These are phyloP conservation scores for Nineta flava DNA, from an alignment of 2,888 invertebrate species.

Conservation along the genomic window DNA sequence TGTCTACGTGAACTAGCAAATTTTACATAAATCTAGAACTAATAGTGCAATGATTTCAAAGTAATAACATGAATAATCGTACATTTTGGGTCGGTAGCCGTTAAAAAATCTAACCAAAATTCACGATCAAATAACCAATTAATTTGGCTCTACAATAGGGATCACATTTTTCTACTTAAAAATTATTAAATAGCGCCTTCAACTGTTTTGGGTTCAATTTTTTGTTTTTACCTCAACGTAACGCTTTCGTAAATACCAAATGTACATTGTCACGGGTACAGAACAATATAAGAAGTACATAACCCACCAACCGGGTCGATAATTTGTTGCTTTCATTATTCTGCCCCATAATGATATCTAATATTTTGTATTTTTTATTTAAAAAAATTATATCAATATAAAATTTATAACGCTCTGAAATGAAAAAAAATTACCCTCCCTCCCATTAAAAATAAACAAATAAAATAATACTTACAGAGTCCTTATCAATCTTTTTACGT, in stretches of 20 bases:
- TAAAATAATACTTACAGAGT: constrained; percentile 47
- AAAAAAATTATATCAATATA: no score
- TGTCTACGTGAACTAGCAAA: background rate
- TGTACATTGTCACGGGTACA: constrained; percentile 52
- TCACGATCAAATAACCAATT: no score
- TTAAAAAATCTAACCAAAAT: background rate
- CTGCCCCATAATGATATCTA: constrained; percentile 58
- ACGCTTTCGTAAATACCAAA: constrained; percentile 48
- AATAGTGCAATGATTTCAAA: no score
- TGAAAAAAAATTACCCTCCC: no score
- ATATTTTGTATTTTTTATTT: background rate
- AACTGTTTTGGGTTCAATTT: background rate
- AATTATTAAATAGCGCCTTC: no score
- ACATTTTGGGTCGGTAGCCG: background rate
- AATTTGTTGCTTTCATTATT: constrained; percentile 54
- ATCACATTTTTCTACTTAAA: no score
- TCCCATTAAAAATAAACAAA: no score
- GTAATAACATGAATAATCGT: no score
- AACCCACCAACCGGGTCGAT: constrained; percentile 69
- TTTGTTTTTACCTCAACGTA: constrained; percentile 45
- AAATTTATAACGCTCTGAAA: no score
- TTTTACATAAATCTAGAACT: no score
- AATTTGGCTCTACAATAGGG: no score
- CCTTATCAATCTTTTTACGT: constrained; percentile 58
- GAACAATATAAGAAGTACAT: constrained; percentile 62